Evolutionary conservation across 92 coral and sea anemone genomes (phyloP), one percentile per base, ranked within the genome.

Genomic region (Diadumene lineata): DNA sequence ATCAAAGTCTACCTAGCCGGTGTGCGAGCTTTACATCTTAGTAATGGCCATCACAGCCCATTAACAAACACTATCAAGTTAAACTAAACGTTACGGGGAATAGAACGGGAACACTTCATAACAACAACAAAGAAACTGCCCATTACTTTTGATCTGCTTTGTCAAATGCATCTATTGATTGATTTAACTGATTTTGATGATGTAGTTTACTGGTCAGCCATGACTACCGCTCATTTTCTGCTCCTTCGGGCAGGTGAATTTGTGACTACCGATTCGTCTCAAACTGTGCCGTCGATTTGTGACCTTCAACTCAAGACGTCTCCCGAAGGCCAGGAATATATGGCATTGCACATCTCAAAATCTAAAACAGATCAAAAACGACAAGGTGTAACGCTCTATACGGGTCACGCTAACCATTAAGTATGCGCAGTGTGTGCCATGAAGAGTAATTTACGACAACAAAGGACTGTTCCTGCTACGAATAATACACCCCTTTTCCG

Each of bases 341-440:
- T 43, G n/a, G n/a, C 75, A 13, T 0, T 78, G n/a, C 46, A 51
- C 32, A 44, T 78, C 21, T 66, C 55, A 30, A 56, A 38, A 34
- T 68, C 82, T 26, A 78, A 78, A 29, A 78, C 82, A 1, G 82
- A 78, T 0, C 76, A 78, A 43, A 28, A n/a, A n/a, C n/a, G n/a
- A n/a, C n/a, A n/a, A n/a, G n/a, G n/a, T n/a, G n/a, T n/a, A n/a
- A n/a, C n/a, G n/a, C n/a, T n/a, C n/a, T n/a, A n/a, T n/a, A n/a
- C n/a, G n/a, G n/a, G n/a, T n/a, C n/a, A n/a, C n/a, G n/a, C n/a
- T n/a, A n/a, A n/a, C n/a, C n/a, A n/a, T n/a, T n/a, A n/a, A n/a
- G n/a, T n/a, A n/a, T n/a, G n/a, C n/a, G n/a, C n/a, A n/a, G n/a
- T n/a, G n/a, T n/a, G n/a, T n/a, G n/a, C n/a, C n/a, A n/a, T n/a